Evolutionary conservation across 2,113 vertebrate genomes (phyloP).

Genomic region (Prionailurus viverrinus): DNA sequence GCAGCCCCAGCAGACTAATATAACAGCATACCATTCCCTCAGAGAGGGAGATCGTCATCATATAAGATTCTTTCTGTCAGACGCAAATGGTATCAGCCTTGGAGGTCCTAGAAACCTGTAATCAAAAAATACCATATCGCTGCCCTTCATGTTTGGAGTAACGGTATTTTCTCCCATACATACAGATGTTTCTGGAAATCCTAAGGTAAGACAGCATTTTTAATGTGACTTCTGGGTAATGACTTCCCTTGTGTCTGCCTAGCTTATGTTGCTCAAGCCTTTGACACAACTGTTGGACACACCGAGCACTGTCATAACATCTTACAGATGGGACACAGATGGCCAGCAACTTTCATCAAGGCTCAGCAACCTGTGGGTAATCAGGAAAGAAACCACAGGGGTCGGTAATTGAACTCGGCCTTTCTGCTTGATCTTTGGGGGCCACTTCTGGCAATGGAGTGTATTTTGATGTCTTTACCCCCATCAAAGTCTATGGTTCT

Average conservation of each 20-base stretch:
- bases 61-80: neutral
- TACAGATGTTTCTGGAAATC: constrained; percentile 1
- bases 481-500: neutral
- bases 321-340: constrained; percentile 1
- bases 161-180: neutral
- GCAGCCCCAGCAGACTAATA: neutral
- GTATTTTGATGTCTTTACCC: neutral
- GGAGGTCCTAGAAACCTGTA: neutral
- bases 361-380: neutral
- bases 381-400: neutral
- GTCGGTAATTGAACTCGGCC: neutral
- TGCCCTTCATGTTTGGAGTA: neutral
- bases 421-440: neutral
- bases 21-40: neutral
- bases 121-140: neutral
- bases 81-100: neutral
- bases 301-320: neutral
- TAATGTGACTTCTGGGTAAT: neutral
- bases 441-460: neutral
- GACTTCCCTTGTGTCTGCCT: neutral
- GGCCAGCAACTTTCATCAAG: neutral
- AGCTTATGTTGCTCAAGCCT: neutral
- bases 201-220: neutral
- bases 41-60: neutral
- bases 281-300: neutral